Percentiles rank a stretch among this genome's conserved stretches.
These are phyloP conservation scores for Ridgeia piscesae DNA, from an alignment of 1,140 invertebrate genomes.

Conservation along the genomic window DNA sequence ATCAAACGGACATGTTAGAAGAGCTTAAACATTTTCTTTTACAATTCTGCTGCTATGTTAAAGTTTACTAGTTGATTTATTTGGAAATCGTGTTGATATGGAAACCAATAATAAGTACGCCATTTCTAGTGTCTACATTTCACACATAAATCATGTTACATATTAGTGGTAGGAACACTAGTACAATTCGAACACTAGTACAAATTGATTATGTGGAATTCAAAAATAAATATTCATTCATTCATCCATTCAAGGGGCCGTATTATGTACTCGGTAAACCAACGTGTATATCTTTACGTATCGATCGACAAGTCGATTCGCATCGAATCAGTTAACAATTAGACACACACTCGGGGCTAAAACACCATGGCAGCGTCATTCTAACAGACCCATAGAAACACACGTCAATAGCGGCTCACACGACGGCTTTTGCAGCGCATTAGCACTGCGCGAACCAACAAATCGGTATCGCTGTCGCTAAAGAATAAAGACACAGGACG, in stretches of 20 bases:
- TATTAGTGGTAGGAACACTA: too few species aligned
- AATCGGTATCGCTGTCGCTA: background rate
- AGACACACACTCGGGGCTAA: background rate
- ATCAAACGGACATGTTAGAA: background rate
- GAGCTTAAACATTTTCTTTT: background rate
- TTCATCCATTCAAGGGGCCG: too few species aligned
- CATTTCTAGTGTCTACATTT: too few species aligned
- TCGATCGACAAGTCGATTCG: background rate
- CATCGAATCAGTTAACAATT: background rate
- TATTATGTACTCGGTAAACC: too few species aligned
- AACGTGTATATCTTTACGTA: background rate
- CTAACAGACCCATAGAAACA: too few species aligned
- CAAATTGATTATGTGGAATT: too few species aligned
- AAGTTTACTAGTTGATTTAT: background rate
- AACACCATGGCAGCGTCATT: background rate
- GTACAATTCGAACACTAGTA: too few species aligned
- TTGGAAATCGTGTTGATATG: too few species aligned
- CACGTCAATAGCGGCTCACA: background rate
- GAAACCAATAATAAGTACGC: too few species aligned
- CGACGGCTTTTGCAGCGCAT: background rate
- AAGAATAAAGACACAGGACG: background rate
- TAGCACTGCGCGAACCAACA: background rate
- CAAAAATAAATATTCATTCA: too few species aligned
- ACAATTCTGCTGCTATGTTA: background rate
- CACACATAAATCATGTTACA: too few species aligned